A percentile compares a stretch with the other conserved stretches of the same genome.
These are phyloP conservation scores for Hipposideros armiger DNA, from an alignment of 2,113 vertebrate species.

Conservation along the genomic window DNA sequence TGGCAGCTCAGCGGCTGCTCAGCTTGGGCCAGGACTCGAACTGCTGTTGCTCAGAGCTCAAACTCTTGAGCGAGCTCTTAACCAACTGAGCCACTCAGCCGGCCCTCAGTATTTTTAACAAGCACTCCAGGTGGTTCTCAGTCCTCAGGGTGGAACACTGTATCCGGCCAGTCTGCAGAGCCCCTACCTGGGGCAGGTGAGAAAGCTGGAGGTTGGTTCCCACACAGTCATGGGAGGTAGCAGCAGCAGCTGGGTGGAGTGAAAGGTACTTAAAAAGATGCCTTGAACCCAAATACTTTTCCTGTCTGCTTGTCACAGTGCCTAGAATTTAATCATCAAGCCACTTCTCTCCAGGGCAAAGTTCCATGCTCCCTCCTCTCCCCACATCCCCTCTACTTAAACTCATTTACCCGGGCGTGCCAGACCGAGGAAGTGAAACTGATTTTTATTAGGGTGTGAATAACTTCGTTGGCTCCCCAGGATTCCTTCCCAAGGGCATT, in stretches of 20 bases:
- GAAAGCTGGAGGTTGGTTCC: background rate
- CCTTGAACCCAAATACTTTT: background rate
- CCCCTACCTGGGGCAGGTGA: background rate
- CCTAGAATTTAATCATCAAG: background rate
- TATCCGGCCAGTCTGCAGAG: fast-evolving
- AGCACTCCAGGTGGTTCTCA: background rate
- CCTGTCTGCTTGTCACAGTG: background rate
- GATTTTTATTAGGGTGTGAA: background rate
- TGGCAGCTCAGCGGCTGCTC: no score
- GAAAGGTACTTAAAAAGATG: background rate
- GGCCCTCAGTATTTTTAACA: background rate
- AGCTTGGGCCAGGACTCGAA: no score
- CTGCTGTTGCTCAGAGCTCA: no score
- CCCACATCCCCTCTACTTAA: background rate
- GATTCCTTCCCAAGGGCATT: background rate
- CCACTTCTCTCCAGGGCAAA: background rate
- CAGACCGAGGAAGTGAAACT: background rate
- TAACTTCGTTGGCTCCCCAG: background rate
- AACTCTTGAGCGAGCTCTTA: no score
- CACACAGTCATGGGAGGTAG: background rate
- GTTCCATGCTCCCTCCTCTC: background rate
- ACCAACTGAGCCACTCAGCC: no score
- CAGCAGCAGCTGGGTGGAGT: background rate
- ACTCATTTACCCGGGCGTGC: background rate
- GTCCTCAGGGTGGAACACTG: background rate